Conservation (phyloP, 1,140 invertebrate genomes). For the Drosophila azteca region DNA sequence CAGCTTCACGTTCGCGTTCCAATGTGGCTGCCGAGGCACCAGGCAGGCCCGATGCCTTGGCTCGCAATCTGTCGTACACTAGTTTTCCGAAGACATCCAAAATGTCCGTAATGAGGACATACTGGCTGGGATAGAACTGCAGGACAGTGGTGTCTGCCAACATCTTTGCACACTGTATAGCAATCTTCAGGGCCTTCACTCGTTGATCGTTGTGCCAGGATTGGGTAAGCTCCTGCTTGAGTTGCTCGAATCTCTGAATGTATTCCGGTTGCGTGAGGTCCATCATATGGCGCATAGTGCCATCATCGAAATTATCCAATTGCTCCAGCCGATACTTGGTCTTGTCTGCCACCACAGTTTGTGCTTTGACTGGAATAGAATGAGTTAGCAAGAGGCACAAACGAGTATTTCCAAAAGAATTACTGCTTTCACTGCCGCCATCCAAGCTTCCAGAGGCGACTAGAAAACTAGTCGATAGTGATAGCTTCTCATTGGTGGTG, state of each 20-base stretch:
- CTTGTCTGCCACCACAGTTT: constrained; percentile 93
- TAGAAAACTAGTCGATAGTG: constrained; percentile 94
- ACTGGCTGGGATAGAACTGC: constrained; percentile 99
- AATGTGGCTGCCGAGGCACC: constrained; percentile 67
- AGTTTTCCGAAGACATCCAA: constrained; percentile 97
- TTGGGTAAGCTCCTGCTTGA: constrained; percentile 94
- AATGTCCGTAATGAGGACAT: constrained; percentile 97
- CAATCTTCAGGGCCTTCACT: constrained; percentile 98
- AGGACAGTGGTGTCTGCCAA: constrained; percentile 94
- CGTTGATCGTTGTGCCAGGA: constrained; percentile 97
- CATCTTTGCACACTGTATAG: constrained; percentile 97
- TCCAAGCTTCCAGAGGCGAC: constrained; percentile 45
- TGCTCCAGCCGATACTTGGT: constrained; percentile 96
- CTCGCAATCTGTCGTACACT: constrained; percentile 93
- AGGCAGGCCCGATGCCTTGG: constrained; percentile 88
- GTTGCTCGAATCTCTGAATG: constrained; percentile 92
- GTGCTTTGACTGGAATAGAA: constrained; percentile 88
- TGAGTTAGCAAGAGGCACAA: not conserved
- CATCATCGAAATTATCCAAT: constrained; percentile 97
- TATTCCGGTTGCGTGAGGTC: constrained; percentile 97
- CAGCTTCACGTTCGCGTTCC: constrained; percentile 88
- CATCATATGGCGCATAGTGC: constrained; percentile 93
- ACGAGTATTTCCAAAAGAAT: not conserved
- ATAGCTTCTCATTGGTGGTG: constrained; percentile 95
- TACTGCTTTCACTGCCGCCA: constrained; percentile 67